These are phyloP conservation scores for Protodeltote pygarga DNA, from an alignment of 2,888 invertebrate genomes.

Conservation along the genomic window DNA sequence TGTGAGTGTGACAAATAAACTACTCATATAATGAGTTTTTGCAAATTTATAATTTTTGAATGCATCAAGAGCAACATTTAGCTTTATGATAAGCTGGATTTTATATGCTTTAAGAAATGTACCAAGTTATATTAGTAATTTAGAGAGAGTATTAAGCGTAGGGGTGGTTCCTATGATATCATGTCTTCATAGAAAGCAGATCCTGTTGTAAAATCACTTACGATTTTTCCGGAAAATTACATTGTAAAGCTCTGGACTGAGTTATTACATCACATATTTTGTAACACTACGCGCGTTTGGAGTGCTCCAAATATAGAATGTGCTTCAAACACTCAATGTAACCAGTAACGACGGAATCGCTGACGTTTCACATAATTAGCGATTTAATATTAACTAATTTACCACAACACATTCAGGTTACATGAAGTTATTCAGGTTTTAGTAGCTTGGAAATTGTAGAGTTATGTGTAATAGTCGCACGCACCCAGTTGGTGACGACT, in stretches of 20 bases:
- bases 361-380: constrained; percentile 38
- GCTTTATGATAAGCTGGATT: too few relatives aligned
- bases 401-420: constrained; percentile 39
- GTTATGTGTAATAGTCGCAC: constrained; percentile 59
- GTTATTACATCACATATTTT: constrained; percentile 81
- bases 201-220: constrained; percentile 53
- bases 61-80: too few relatives aligned
- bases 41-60: too few relatives aligned
- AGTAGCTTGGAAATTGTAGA: constrained; percentile 33
- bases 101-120: too few relatives aligned
- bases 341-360: constrained; percentile 30
- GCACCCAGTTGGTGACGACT: constrained; percentile 88
- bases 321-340: constrained; percentile 52
- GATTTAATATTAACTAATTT: constrained; percentile 33
- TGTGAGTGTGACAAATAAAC: too few relatives aligned
- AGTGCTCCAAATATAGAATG: constrained; percentile 76
- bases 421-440: constrained; percentile 25
- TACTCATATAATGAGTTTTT: too few relatives aligned
- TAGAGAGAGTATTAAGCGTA: too few relatives aligned
- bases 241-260: constrained; percentile 55
- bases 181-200: constrained; percentile 34
- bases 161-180: too few relatives aligned
- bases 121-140: too few relatives aligned
- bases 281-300: constrained; percentile 73
- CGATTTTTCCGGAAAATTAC: constrained; percentile 60